Conservation (phyloP, 1,140 invertebrate genomes). For the Drosophila ambigua region DNA sequence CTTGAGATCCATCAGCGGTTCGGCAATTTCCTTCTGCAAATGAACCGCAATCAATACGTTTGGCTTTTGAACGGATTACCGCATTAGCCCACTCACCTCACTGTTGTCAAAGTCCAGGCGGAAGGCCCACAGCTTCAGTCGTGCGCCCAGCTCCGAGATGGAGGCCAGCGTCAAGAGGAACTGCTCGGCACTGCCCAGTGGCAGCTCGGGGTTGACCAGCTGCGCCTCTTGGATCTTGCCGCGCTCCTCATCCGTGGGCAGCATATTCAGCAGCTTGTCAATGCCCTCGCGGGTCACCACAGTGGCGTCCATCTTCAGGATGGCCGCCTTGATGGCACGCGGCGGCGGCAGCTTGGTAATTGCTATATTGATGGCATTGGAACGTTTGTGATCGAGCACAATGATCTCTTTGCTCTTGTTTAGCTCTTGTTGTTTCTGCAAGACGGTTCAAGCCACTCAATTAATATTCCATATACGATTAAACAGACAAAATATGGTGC, state of each 20-base stretch:
- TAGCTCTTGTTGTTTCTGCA: constrained; percentile 95
- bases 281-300: constrained; percentile 99
- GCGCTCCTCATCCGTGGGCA: constrained; percentile 98
- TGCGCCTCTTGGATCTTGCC: constrained; percentile 98
- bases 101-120: constrained; percentile 98
- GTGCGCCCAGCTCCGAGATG: constrained; percentile 96
- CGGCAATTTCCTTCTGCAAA: constrained; percentile 95
- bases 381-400: constrained; percentile 98
- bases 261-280: constrained; percentile 98
- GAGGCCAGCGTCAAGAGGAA: constrained; percentile 98
- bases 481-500: constrained; percentile 20
- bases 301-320: constrained; percentile 99
- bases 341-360: constrained; percentile 99
- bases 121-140: constrained; percentile 99
- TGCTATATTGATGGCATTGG: constrained; percentile 99
- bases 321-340: constrained; percentile 98
- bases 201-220: constrained; percentile 94
- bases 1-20: constrained; percentile 99
- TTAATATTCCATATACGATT: background rate
- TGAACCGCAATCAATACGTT: background rate
- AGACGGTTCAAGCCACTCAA: background rate
- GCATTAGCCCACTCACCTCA: constrained; percentile 87
- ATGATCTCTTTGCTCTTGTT: constrained; percentile 98
- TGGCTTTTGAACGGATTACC: background rate
- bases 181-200: constrained; percentile 98